Evolutionary conservation across 2,888 invertebrate species (phyloP).

Genomic region (Craniophora ligustri): DNA sequence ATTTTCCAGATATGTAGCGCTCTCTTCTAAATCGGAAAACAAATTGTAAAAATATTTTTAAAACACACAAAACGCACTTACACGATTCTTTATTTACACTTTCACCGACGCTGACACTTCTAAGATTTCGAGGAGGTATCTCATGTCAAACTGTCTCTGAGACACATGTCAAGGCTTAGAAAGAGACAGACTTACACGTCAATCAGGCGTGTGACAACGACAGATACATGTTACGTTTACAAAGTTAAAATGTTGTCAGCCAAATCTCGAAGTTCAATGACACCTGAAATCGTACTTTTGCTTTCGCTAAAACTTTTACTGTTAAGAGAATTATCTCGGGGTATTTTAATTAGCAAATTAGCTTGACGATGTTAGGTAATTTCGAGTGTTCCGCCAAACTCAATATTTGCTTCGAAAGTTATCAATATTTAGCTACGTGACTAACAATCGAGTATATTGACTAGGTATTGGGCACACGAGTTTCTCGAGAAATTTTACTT

Average conservation of each 20-base stretch:
- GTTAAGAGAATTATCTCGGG: constrained; percentile 47
- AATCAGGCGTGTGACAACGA: constrained; percentile 41
- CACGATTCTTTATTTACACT: constrained; percentile 77
- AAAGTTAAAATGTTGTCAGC: constrained; percentile 59
- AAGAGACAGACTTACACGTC: constrained; percentile 50
- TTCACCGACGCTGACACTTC: constrained; percentile 69
- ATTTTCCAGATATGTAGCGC: constrained; percentile 32
- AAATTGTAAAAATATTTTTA: constrained; percentile 54
- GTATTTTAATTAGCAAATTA: constrained; percentile 52
- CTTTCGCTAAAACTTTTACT: constrained; percentile 73
- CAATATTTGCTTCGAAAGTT: constrained; percentile 36
- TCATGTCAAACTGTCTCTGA: constrained; percentile 62
- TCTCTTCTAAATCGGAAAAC: constrained; percentile 38
- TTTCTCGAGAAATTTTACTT: constrained; percentile 36
- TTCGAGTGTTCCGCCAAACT: constrained; percentile 20
- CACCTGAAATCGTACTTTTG: constrained; percentile 67
- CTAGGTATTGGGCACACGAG: constrained; percentile 32
- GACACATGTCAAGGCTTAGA: constrained; percentile 50
- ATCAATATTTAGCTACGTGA: constrained; percentile 42
- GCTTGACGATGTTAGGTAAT: constrained; percentile 14
- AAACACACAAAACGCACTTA: constrained; percentile 62
- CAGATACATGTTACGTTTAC: constrained; percentile 51
- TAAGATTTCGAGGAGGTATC: constrained; percentile 68
- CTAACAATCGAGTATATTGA: constrained; percentile 15
- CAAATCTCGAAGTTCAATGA: constrained; percentile 70